Evolutionary conservation across 2,113 vertebrate genomes (phyloP).

Genomic region (Saguinus midas): DNA sequence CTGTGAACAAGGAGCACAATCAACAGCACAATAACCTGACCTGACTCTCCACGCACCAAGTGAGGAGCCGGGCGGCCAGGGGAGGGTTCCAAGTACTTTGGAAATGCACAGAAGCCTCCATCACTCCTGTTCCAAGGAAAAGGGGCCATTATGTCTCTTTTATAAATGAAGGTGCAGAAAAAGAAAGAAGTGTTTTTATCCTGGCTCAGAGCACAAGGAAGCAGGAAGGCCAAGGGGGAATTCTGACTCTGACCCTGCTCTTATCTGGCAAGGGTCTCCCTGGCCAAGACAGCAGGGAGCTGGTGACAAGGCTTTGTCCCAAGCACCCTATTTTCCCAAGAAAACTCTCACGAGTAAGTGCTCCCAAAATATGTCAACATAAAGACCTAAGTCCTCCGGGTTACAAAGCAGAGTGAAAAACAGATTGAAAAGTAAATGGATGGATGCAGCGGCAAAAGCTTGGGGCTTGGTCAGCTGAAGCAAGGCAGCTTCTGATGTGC

Average conservation of each 20-base stretch:
- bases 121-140: background rate
- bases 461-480: background rate
- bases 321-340: background rate
- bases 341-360: background rate
- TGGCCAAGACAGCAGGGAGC: too few relatives aligned
- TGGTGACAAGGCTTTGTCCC: background rate
- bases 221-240: background rate
- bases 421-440: background rate
- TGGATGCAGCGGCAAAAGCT: background rate
- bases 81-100: background rate
- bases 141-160: background rate
- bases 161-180: background rate
- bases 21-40: rapidly evolving
- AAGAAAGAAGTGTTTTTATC: background rate
- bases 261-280: background rate
- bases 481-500: rapidly evolving
- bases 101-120: background rate
- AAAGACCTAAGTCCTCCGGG: background rate
- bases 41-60: background rate
- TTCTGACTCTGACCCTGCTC: background rate
- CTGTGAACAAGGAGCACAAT: background rate
- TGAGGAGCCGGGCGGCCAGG: background rate
- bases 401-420: background rate
- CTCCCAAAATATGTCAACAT: background rate
- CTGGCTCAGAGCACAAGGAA: background rate